A percentile compares a stretch with the other conserved stretches of the same genome.
phyloP scores from a whole-genome alignment of 2,113 vertebrate species.

The Bostrychus sinensis region DNA sequence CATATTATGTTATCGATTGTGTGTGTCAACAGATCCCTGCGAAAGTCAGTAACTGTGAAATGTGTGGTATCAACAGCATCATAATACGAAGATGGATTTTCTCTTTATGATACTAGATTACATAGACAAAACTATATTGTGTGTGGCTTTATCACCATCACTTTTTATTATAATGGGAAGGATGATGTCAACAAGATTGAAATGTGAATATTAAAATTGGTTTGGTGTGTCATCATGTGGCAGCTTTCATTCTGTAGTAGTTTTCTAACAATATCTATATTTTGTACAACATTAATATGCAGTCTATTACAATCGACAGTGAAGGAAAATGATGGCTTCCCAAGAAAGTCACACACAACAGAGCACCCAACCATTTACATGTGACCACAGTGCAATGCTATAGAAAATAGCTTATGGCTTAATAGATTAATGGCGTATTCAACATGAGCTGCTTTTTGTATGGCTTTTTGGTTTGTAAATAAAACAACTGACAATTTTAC shows the following conservation, averaged over 20 bases:
- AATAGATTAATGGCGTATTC: too few relatives aligned
- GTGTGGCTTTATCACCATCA: slow-evolving; percentile 30
- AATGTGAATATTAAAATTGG: slow-evolving; percentile 37
- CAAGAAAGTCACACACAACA: too few relatives aligned
- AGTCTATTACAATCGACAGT: too few relatives aligned
- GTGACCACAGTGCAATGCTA: too few relatives aligned
- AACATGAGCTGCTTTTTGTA: too few relatives aligned
- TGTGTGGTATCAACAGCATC: neutral
- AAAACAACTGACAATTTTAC: too few relatives aligned
- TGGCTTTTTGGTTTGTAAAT: too few relatives aligned
- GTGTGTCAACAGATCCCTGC: neutral
- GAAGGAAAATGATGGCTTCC: too few relatives aligned
- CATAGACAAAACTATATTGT: slow-evolving; percentile 18
- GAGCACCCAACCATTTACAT: too few relatives aligned
- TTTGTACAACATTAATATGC: too few relatives aligned
- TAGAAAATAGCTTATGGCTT: too few relatives aligned
- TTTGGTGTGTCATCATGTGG: slow-evolving; percentile 3
- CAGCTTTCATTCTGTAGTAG: slow-evolving; percentile 15
- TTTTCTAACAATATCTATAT: too few relatives aligned
- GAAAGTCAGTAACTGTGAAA: slow-evolving; percentile 10
- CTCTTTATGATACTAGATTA: slow-evolving; percentile 28
- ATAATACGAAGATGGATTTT: slow-evolving; percentile 37
- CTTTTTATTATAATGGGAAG: slow-evolving; percentile 49
- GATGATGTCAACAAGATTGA: slow-evolving; percentile 2
- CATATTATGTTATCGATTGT: slow-evolving; percentile 1